Evolutionary conservation across 2,797 vertebrate species (phyloP), one percentile per base, ranked within the genome.

Genomic region (Coranthus polyacanthus): DNA sequence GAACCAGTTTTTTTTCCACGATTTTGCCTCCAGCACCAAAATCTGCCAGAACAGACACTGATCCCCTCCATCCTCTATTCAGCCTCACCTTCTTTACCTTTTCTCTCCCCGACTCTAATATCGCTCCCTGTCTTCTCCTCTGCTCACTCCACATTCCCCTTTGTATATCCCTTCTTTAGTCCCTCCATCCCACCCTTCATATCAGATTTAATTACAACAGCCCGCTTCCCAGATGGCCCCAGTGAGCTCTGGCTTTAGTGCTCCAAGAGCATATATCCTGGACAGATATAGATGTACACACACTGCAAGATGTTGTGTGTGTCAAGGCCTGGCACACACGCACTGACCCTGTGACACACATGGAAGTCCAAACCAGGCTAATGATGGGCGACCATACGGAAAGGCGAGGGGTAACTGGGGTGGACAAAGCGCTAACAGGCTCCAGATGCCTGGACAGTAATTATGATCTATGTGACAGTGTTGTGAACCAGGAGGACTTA

Each of bases 141-240:
- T 68, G 39, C 32, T 32, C 53, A 43, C 37, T 29, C 64, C 52
- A 4, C 59, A 9, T 32, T 69, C 20, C 42, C 45, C 12, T 49
- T 44, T 32, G 41, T 43, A 21, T 61, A 55, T 20, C 45, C 53
- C 32, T 56, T 60, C 60, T 47, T 43, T 43, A 45, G 21, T 46
- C 44, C 24, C 39, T 61, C 21, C 51, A 24, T 62, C 34, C 54
- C 65, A 74, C 45, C 42, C 36, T 69, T 84, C 66, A 82, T 76
- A 87, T 82, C 61, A 75, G 74, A 90, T 86, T 78, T 88, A 90
- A 92, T 91, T 90, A 89, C 72, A 77, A 24, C 75, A 82, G 61
- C 82, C 59, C 82, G 81, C 52, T 82, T 81, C 72, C 85, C 90
- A 92, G 86, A 91, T 89, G 90, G 89, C 90, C 87, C 54, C 54